These are phyloP conservation scores for Epsilonema sp. DNA, from an alignment of 2,888 invertebrate species.

Conservation along the genomic window DNA sequence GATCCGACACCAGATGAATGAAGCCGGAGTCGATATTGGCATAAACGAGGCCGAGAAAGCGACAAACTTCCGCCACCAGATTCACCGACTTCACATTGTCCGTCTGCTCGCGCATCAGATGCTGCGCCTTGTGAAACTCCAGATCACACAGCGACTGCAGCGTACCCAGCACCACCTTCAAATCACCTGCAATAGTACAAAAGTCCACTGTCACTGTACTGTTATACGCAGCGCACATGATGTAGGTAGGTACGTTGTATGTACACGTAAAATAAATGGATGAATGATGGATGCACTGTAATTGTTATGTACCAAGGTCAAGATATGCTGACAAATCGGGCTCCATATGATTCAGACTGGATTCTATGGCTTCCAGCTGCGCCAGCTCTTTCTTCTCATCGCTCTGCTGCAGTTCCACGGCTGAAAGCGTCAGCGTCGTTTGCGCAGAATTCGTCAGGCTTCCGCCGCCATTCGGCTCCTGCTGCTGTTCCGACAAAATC, in stretches of 20 bases:
- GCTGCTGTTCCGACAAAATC: too few species aligned
- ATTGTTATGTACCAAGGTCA: too few species aligned
- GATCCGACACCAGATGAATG: conserved; percentile 24
- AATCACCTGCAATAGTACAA: background rate
- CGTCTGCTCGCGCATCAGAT: conserved; percentile 30
- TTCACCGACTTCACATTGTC: conserved; percentile 32
- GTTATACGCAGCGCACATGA: background rate
- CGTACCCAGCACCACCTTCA: background rate
- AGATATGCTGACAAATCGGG: too few species aligned
- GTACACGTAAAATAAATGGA: too few species aligned
- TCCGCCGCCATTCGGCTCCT: too few species aligned
- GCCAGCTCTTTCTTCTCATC: too few species aligned
- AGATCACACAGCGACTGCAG: conserved; percentile 4
- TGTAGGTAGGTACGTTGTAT: too few species aligned
- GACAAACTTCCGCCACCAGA: conserved; percentile 27
- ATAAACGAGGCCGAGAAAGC: conserved; percentile 29
- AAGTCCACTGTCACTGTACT: background rate
- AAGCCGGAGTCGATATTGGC: conserved; percentile 24
- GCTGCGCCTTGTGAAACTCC: conserved; percentile 4
- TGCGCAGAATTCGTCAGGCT: too few species aligned
- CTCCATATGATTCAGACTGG: too few species aligned
- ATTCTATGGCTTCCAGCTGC: too few species aligned
- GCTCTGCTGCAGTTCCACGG: too few species aligned
- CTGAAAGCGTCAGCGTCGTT: too few species aligned
- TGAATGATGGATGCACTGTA: background rate